Evolutionary conservation across 2,888 invertebrate species (phyloP).

Genomic region (Rotaria magnacalcarata): DNA sequence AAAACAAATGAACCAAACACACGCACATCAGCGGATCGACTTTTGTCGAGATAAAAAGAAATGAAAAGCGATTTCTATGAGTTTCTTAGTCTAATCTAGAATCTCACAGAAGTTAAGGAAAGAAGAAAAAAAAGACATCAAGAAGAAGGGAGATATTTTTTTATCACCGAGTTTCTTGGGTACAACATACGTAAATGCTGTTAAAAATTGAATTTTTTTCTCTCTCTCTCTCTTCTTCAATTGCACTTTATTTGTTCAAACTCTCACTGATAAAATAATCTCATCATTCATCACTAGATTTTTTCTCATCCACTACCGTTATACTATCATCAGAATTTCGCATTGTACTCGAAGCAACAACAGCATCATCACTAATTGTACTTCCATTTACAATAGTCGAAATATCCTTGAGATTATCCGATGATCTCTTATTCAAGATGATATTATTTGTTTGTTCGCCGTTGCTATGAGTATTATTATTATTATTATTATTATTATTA

Average conservation of each 20-base stretch:
- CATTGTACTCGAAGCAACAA: slow-evolving; percentile 4
- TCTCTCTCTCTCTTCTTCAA: not conserved
- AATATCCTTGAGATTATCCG: not conserved
- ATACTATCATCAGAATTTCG: not conserved
- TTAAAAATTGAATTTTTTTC: not conserved
- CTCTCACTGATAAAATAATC: not conserved
- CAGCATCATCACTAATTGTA: slow-evolving; percentile 11
- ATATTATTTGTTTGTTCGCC: not conserved
- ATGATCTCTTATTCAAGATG: not conserved
- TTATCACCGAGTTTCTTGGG: slow-evolving; percentile 18
- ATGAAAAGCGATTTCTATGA: slow-evolving; percentile 22
- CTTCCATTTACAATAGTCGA: not conserved
- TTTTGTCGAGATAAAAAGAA: slow-evolving; percentile 15
- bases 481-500: not conserved
- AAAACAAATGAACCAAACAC: not conserved
- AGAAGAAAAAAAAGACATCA: not conserved
- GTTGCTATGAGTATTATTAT: not conserved
- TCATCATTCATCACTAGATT: slow-evolving; percentile 18
- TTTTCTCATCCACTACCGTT: not conserved
- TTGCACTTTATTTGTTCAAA: slow-evolving; percentile 10
- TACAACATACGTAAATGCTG: not conserved
- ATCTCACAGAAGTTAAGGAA: not conserved
- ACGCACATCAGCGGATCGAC: not conserved
- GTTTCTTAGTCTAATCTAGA: slow-evolving; percentile 14
- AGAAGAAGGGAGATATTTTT: slow-evolving; percentile 13